phyloP scores from a whole-genome alignment of 64 coral and sea anemone genomes.

The Dendronephthya gigantea region DNA sequence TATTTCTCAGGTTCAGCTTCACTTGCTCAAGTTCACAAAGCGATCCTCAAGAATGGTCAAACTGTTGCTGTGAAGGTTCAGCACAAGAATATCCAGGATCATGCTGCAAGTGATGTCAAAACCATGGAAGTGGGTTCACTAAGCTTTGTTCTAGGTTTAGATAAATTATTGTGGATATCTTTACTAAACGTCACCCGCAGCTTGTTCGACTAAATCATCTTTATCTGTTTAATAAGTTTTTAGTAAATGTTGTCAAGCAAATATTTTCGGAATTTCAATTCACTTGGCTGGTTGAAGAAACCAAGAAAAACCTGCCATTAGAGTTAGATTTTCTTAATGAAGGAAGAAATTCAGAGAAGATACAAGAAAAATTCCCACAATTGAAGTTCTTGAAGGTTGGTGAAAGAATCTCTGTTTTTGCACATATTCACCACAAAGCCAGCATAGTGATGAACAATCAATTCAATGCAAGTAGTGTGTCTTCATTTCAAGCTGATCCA shows the following conservation, averaged over 20 bases:
- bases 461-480: no score
- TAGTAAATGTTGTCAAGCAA: conserved; percentile 53
- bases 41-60: conserved; percentile 72
- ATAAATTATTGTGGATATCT: not conserved
- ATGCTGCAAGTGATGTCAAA: conserved; percentile 67
- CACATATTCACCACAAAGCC: no score
- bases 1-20: conserved; percentile 56
- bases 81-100: conserved; percentile 80
- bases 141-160: not conserved
- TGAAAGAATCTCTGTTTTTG: not conserved
- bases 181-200: not conserved
- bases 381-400: conserved; percentile 81
- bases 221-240: conserved; percentile 39
- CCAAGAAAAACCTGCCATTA: conserved; percentile 88
- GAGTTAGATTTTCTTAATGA: conserved; percentile 92
- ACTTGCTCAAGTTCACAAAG: conserved; percentile 96
- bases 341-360: conserved; percentile 73
- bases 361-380: conserved; percentile 48
- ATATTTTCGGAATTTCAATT: conserved; percentile 88
- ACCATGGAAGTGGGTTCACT: conserved; percentile 59
- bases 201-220: not conserved
- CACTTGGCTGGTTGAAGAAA: conserved; percentile 86
- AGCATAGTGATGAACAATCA: no score
- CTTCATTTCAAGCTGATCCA: no score
- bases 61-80: conserved; percentile 90